Evolutionary conservation across 2,888 invertebrate genomes (phyloP), one percentile per base, ranked within the genome.

Genomic region (Polia nebulosa): DNA sequence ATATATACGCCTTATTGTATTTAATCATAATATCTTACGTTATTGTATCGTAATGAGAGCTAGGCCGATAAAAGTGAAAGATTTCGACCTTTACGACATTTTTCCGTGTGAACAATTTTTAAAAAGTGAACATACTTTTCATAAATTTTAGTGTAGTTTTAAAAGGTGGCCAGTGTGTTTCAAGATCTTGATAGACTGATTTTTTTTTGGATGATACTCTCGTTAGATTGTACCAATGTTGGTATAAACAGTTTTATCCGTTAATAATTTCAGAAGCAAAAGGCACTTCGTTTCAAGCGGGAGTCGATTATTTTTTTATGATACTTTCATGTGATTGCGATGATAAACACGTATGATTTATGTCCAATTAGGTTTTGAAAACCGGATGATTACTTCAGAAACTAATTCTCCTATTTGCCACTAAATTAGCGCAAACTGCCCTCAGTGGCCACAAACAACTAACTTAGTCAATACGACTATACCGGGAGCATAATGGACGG

Each of bases 41-140:
- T n/a, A n/a, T n/a, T n/a, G n/a, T n/a, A n/a, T 13, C 13, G 29
- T 44, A 4, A 47, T 25, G 22, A 20, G 5, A 3, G 6, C 45
- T 15, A n/a, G 3, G 9, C 9, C 8, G 5, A 29, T n/a, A n/a
- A 15, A 29, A n/a, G 11, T 9, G 11, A 29, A n/a, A 51, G 1
- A 2, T 1, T 29, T n/a, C 29, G 29, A 29, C n/a, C 0, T 0
- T 9, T 9, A 17, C 4, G n/a, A 20, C 0, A 1, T 6, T 3
- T 20, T 11, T 20, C 11, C 44, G 44, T 15, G 13, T 45, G 5
- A 2, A 6, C n/a, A n/a, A n/a, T n/a, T n/a, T n/a, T n/a, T n/a
- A n/a, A n/a, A n/a, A n/a, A n/a, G n/a, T n/a, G n/a, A n/a, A n/a
- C n/a, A n/a, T n/a, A 7, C 25, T 47, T 27, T 47, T 47, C 27